Base-by-base conservation (phyloP, 1,140 invertebrate species). In the Lepidurus apus region DNA sequence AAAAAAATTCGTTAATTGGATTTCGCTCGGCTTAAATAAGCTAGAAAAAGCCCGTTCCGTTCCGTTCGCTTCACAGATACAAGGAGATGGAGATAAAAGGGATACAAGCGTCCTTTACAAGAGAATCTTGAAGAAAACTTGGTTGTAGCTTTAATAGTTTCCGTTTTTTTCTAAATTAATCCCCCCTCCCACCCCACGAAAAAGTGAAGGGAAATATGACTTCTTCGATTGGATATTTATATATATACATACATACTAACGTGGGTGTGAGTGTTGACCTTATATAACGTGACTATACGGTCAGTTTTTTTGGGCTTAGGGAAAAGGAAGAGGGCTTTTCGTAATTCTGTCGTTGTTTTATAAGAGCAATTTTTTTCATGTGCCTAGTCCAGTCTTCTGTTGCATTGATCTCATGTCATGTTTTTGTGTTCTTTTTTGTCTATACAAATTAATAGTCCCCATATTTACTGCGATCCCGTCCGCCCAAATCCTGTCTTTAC, bases 351-450 rank as follows among this genome's bases (percentile, higher is more conserved):
- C 17, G 53, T 47, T 47, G 45, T 65, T 65, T 65, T 13, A 65
- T 65, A 65, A 65, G 53, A 65, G 53, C 53, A 65, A 65, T 65
- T 65, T 65, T 65, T 65, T 65, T 65, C 53, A 65, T 65, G 53
- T 65, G 17, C 53, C 53, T 65, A 65, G 53, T 65, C 53, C 53
- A 65, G 17, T 65, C 21, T 65, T 65, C 53, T 65, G 53, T 65
- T 65, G 53, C 13, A 65, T 65, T 65, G 53, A 65, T 65, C 53
- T 65, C 53, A 65, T 65, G 53, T 65, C 53, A 65, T 17, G n/a
- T 17, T 65, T 21, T 65, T 65, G 53, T 21, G 53, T 65, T 65
- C 17, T 13, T 65, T 17, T 17, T 65, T 17, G 8, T 65, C 21
- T 65, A 7, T 21, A 7, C 8, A 65, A 7, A 65, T 65, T n/a